These are phyloP conservation scores for Mormyrops boulengeri DNA, from an alignment of 2,797 vertebrate genomes.

Conservation along the genomic window DNA sequence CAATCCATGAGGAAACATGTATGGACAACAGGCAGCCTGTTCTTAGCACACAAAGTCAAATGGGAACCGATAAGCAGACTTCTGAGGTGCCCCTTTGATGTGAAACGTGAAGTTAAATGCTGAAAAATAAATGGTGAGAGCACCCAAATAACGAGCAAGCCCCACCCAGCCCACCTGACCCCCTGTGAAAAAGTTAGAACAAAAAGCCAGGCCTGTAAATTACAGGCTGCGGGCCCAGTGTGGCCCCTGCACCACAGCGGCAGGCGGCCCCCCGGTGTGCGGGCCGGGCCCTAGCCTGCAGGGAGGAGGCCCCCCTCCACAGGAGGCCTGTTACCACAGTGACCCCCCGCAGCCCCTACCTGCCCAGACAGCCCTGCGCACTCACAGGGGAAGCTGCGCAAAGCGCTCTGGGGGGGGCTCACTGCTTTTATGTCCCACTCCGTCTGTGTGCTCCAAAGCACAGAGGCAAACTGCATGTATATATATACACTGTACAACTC, in stretches of 20 bases:
- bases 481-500: background rate
- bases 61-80: background rate
- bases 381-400: conserved; percentile 6
- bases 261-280: conserved; percentile 35
- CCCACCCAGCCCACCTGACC: background rate
- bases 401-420: background rate
- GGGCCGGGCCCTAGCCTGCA: conserved; percentile 42
- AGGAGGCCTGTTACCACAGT: conserved; percentile 21
- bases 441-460: background rate
- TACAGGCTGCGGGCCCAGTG: conserved; percentile 42
- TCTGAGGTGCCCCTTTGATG: background rate
- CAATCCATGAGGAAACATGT: background rate
- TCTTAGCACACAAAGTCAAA: background rate
- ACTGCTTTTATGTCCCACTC: background rate
- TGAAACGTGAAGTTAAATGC: background rate
- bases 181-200: conserved; percentile 12
- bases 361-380: background rate
- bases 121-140: background rate
- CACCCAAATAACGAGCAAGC: background rate
- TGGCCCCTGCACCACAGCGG: conserved; percentile 36
- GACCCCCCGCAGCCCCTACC: conserved; percentile 28
- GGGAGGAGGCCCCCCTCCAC: conserved; percentile 44
- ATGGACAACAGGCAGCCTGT: background rate
- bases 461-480: background rate
- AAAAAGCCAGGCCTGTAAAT: conserved; percentile 34